These are phyloP conservation scores for Aphelenchoides bicaudatus DNA, from an alignment of 2,888 invertebrate species.

Conservation along the genomic window DNA sequence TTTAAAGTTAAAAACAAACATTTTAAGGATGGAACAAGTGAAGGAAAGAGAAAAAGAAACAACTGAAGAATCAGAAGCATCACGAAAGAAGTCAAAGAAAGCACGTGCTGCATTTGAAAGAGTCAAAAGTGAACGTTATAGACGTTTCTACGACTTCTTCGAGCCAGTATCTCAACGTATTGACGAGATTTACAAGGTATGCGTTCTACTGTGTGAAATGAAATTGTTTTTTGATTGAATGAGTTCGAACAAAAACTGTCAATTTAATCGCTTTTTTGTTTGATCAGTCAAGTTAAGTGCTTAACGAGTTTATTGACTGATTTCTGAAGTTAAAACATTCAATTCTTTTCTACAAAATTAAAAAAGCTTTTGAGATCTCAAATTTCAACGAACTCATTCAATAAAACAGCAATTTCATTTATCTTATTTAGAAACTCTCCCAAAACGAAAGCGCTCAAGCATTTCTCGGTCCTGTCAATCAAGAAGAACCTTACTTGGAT, in stretches of 20 bases:
- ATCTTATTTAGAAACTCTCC: constrained; percentile 71
- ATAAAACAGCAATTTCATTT: too few species aligned
- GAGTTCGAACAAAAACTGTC: too few species aligned
- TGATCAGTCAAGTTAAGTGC: too few species aligned
- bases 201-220: not conserved
- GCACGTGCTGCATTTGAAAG: constrained; percentile 90
- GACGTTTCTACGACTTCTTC: constrained; percentile 85
- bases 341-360: not conserved
- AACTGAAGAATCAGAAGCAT: constrained; percentile 91
- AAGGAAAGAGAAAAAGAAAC: constrained; percentile 89
- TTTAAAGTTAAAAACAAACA: not conserved
- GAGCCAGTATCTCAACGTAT: constrained; percentile 95
- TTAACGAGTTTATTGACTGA: constrained; percentile 19
- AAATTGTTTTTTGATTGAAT: too few species aligned
- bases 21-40: constrained; percentile 76
- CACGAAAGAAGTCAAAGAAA: constrained; percentile 84
- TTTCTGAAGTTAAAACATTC: constrained; percentile 18
- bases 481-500: constrained; percentile 97
- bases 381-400: too few species aligned
- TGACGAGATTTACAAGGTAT: constrained; percentile 92
- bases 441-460: constrained; percentile 93
- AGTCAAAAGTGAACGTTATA: constrained; percentile 69
- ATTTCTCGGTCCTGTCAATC: constrained; percentile 92
- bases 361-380: too few species aligned
- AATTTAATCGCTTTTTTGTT: too few species aligned